Evolutionary conservation across 2,113 vertebrate species (phyloP).

Genomic region (Poecilia latipinna): DNA sequence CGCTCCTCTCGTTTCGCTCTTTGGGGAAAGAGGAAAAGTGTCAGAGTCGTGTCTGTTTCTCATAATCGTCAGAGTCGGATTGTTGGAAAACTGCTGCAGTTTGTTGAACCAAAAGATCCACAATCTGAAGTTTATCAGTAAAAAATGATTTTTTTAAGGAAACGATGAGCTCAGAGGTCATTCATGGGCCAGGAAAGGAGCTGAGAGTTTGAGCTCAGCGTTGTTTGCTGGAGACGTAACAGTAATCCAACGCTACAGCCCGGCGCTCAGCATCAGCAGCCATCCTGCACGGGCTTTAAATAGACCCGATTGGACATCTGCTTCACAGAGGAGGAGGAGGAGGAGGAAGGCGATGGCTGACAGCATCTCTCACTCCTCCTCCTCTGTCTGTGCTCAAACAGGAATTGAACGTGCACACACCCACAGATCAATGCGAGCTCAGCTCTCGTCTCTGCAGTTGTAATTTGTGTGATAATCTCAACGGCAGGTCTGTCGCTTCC

Average conservation of each 20-base stretch:
- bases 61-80: constrained; percentile 54
- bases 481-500: constrained; percentile 16
- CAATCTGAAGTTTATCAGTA: background rate
- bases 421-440: constrained; percentile 45
- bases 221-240: constrained; percentile 12
- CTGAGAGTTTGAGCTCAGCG: background rate
- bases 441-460: constrained; percentile 15
- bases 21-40: constrained; percentile 5
- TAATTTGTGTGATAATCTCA: constrained; percentile 40
- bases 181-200: background rate
- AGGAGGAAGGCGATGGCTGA: constrained; percentile 60
- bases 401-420: constrained; percentile 5
- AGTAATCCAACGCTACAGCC: constrained; percentile 57
- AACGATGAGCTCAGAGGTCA: constrained; percentile 1
- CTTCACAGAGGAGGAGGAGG: constrained; percentile 63
- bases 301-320: constrained; percentile 77
- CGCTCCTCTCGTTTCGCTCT: constrained; percentile 41
- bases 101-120: background rate
- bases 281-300: constrained; percentile 63
- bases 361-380: constrained; percentile 64
- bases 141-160: background rate
- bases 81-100: constrained; percentile 26
- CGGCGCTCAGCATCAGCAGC: constrained; percentile 49
- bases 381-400: constrained; percentile 40
- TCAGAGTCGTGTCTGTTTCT: constrained; percentile 62